Evolutionary conservation across 37 sponge, comb jelly and placozoan species (phyloP).

Genomic region (Mnemiopsis leidyi): DNA sequence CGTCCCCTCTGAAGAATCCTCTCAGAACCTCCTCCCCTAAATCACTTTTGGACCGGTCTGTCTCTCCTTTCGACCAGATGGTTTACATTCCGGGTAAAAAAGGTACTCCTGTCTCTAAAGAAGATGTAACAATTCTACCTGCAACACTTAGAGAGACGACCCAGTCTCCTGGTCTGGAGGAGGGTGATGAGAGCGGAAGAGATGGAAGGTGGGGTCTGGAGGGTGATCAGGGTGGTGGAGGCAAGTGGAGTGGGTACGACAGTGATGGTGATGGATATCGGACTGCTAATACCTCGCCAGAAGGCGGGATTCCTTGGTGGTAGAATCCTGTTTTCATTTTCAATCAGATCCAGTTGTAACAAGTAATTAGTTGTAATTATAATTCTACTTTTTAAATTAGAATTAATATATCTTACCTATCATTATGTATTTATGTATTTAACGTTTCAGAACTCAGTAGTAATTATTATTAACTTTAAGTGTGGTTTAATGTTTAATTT

Average conservation of each 20-base stretch:
- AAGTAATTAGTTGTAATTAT: too few relatives aligned
- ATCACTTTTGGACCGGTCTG: background rate
- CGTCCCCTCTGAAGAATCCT: background rate
- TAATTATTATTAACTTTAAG: too few relatives aligned
- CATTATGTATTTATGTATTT: too few relatives aligned
- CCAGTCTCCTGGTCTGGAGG: background rate
- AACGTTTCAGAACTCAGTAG: too few relatives aligned
- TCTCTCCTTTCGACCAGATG: constrained; percentile 6
- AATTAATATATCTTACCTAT: too few relatives aligned
- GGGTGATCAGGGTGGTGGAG: background rate
- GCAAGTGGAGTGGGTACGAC: constrained; percentile 43
- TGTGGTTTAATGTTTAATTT: too few relatives aligned
- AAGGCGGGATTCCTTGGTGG: background rate
- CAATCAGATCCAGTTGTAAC: too few relatives aligned
- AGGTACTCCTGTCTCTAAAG: background rate
- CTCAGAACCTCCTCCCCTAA: constrained; percentile 28
- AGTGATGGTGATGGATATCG: constrained; percentile 50
- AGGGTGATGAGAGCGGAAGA: background rate
- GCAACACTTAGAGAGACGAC: background rate
- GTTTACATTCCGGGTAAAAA: background rate
- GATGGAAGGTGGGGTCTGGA: background rate
- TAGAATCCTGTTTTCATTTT: too few relatives aligned
- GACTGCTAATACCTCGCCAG: constrained; percentile 44
- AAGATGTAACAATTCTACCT: background rate
- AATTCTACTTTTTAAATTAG: too few relatives aligned